Conservation (phyloP, 1,140 invertebrate genomes). For the Drosophila bocqueti region DNA sequence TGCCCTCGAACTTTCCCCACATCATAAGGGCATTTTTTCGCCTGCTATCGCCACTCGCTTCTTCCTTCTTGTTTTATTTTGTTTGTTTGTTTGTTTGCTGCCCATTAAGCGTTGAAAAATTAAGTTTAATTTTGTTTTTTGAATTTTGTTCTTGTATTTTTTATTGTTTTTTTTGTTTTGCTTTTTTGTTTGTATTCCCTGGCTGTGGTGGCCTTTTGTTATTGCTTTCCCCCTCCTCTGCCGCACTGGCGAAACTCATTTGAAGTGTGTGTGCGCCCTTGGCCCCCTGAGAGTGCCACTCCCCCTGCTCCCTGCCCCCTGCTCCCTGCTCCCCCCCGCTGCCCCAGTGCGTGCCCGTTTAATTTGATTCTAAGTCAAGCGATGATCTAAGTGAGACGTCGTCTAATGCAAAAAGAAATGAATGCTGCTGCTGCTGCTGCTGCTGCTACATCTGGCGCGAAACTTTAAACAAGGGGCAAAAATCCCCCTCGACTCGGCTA, state of each 20-base stretch:
- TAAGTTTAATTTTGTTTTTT: conserved; percentile 49
- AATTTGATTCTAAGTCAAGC: conserved; percentile 81
- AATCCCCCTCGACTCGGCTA: conserved; percentile 3
- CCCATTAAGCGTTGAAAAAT: conserved; percentile 60
- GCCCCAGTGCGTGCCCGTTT: conserved; percentile 62
- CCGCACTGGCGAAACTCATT: conserved; percentile 11
- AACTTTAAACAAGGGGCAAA: conserved; percentile 56
- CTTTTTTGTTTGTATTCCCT: conserved; percentile 36
- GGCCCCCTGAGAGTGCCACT: conserved; percentile 25
- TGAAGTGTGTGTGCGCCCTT: conserved; percentile 25
- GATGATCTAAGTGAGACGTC: conserved; percentile 80
- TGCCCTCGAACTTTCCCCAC: neutral
- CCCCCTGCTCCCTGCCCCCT: neutral
- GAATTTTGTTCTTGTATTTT: conserved; percentile 5
- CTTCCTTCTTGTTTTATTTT: conserved; percentile 24
- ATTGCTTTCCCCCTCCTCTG: conserved; percentile 7
- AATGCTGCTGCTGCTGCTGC: conserved; percentile 27
- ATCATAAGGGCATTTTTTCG: neutral
- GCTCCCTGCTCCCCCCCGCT: neutral
- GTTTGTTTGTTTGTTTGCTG: conserved; percentile 59
- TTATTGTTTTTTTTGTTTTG: neutral
- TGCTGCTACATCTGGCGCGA: conserved; percentile 65
- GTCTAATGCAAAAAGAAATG: conserved; percentile 56
- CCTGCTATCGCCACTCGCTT: conserved; percentile 1
- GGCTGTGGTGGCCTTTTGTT: conserved; percentile 39